These are phyloP conservation scores for Heliangelus exortis DNA, from an alignment of 2,797 vertebrate species.

Conservation along the genomic window DNA sequence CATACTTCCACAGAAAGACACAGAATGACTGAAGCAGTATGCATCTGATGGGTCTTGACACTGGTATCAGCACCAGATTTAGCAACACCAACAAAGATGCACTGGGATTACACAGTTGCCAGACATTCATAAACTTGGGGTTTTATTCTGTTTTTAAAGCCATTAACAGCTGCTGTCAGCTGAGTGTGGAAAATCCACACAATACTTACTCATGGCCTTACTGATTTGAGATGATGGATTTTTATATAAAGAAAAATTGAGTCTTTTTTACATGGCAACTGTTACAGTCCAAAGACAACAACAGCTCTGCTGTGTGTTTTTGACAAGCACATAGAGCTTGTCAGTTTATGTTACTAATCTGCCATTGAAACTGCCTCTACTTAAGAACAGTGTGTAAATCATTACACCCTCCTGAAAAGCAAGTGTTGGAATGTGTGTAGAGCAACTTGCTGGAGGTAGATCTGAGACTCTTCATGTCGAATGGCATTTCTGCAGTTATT, in stretches of 20 bases:
- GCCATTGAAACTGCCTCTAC: background rate
- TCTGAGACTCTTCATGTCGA: background rate
- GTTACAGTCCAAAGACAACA: background rate
- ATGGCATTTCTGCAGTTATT: background rate
- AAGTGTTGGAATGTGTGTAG: background rate
- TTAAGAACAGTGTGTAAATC: background rate
- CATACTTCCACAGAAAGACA: constrained; percentile 86
- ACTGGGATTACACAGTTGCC: background rate
- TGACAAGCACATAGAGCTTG: background rate
- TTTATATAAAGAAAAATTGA: background rate
- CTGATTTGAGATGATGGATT: background rate
- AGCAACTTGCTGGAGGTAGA: background rate
- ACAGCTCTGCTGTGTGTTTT: background rate
- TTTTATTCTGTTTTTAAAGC: constrained; percentile 55
- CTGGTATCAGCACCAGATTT: background rate
- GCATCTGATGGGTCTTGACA: background rate
- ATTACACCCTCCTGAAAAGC: background rate
- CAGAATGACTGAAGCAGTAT: constrained; percentile 61
- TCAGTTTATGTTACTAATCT: background rate
- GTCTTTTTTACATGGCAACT: background rate
- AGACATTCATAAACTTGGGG: constrained; percentile 2
- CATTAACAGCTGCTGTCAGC: constrained; percentile 10
- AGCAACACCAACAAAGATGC: background rate
- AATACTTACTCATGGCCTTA: background rate
- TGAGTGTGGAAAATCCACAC: background rate